Evolutionary conservation across 2,113 vertebrate species (phyloP).

Genomic region (Ophthalmolycus amberensis): DNA sequence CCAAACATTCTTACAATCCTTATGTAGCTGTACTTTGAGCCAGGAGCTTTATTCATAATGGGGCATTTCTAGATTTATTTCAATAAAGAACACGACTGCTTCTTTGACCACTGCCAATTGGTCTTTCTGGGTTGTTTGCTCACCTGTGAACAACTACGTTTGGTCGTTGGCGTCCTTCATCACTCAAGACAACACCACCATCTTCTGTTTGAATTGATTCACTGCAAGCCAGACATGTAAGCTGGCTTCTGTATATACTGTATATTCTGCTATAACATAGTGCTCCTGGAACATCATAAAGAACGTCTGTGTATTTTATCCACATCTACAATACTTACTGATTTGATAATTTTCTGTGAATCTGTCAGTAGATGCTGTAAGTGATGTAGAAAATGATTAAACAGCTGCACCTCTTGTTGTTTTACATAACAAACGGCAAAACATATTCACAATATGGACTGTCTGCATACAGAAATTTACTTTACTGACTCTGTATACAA

Average conservation of each 20-base stretch:
- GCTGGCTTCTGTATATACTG: neutral
- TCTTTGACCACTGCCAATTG: neutral
- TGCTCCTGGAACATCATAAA: too few species aligned
- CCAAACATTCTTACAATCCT: too few species aligned
- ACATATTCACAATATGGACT: neutral
- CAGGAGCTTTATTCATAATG: neutral
- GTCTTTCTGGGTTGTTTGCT: neutral
- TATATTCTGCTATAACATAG: too few species aligned
- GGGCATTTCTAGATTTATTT: too few species aligned
- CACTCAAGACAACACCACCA: constrained; percentile 14
- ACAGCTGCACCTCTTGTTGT: constrained; percentile 11
- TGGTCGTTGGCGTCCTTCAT: neutral
- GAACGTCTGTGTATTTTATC: neutral
- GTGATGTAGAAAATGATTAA: neutral
- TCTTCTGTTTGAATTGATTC: constrained; percentile 8
- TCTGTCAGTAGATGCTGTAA: neutral
- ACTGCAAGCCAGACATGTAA: constrained; percentile 2
- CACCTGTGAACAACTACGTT: neutral
- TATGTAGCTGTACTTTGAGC: neutral
- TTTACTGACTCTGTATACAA: neutral
- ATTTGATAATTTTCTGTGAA: neutral
- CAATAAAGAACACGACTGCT: neutral
- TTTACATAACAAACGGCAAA: constrained; percentile 6
- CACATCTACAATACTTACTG: neutral
- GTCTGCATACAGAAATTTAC: neutral